These are phyloP conservation scores for Coremacera marginata DNA, from an alignment of 2,888 invertebrate species.

Conservation along the genomic window DNA sequence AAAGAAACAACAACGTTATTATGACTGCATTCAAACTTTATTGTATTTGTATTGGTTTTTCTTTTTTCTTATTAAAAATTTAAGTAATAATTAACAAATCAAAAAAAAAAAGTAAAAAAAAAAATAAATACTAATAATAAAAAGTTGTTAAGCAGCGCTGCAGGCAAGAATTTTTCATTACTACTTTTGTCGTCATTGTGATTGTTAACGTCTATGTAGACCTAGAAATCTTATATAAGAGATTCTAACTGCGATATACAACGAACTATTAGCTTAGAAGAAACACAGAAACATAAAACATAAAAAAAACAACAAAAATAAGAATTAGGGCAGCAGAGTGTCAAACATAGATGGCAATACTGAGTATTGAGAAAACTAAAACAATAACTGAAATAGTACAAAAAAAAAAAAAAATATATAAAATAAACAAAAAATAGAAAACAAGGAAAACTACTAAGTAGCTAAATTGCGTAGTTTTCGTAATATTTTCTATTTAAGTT, in stretches of 20 bases:
- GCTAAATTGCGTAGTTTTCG: too few relatives aligned
- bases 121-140: background rate
- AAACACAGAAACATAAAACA: conserved; percentile 30
- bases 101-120: background rate
- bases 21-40: background rate
- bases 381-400: conserved; percentile 43
- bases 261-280: conserved; percentile 28
- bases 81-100: background rate
- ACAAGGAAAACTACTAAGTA: background rate
- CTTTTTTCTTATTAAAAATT: conserved; percentile 19
- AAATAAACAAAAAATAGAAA: background rate
- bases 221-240: conserved; percentile 48
- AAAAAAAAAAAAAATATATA: conserved; percentile 2
- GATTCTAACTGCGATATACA: conserved; percentile 42
- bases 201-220: conserved; percentile 59
- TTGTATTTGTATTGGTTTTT: background rate
- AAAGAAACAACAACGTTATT: too few relatives aligned
- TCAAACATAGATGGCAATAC: conserved; percentile 38
- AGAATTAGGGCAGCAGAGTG: conserved; percentile 33
- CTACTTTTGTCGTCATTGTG: conserved; percentile 60
- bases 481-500: too few relatives aligned
- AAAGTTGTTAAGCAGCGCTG: conserved; percentile 28
- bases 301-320: conserved; percentile 28
- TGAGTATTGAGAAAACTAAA: conserved; percentile 29
- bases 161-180: conserved; percentile 56